Base-by-base conservation (phyloP, 35 echinoderm and acorn worm genomes). In the Chiridota heheva region DNA sequence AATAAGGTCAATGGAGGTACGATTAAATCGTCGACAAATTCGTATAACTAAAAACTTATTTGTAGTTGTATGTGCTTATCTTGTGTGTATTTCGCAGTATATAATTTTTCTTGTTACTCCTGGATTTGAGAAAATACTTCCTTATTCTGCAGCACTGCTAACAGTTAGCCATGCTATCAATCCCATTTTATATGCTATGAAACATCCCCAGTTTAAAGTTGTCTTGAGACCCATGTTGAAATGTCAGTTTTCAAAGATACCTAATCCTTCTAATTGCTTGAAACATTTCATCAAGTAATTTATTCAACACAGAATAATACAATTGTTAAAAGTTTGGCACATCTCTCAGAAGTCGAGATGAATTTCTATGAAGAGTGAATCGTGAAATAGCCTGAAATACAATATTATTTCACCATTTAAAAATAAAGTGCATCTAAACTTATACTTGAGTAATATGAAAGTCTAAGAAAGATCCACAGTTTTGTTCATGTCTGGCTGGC, bases 191-290 rank as follows among this genome's bases (percentile, higher is more conserved):
- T 78, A 78, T 58, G 75, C 75, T 24, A 59, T 78, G 32, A 78
- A 78, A 41, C 75, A 78, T 78, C 75, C 75, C 17, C 58, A 49
- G 4, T 78, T 78, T 62, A 60, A 78, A n/a, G 75, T 61, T 18
- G 75, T 78, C 7, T 60, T 78, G 62, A 1, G 55, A 35, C 75
- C 75, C 25, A 78, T 78, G 75, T 1, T 78, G 20, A 78, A 17
- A 24, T 78, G 75, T 57, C 18, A 61, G 8, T 42, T 78, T 8
- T 78, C 75, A 6, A 78, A 78, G 42, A 78, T 78, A 18, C 75
- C 75, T 12, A 30, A 31, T 45, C 70, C 70, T 27, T 74, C 70
- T 13, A 74, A 51, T 51, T 10, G 31, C 4, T 33, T 74, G 4
- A 74, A 74, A 74, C 31, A 32, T 36, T 35, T 74, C 22, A 25